phyloP scores from a whole-genome alignment of 2,888 invertebrate genomes.

The Lasioglossum villosulum region DNA sequence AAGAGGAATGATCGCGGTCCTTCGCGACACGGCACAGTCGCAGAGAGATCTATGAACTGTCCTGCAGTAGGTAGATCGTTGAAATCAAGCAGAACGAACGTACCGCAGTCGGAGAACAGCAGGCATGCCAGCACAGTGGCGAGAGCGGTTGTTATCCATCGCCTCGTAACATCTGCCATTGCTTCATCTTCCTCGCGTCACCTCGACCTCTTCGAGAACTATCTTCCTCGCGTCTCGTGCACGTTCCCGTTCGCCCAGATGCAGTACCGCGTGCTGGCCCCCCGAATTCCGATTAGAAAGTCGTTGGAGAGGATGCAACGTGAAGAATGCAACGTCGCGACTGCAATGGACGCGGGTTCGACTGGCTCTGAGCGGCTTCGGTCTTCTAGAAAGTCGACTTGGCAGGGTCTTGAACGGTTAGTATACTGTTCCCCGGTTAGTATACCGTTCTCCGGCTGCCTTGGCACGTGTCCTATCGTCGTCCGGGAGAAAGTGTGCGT shows the following conservation, averaged over 20 bases:
- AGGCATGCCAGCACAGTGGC: conserved; percentile 57
- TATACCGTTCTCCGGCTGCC: conserved; percentile 37
- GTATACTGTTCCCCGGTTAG: conserved; percentile 37
- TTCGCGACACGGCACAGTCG: background rate
- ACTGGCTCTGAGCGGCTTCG: conserved; percentile 32
- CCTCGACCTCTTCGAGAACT: background rate
- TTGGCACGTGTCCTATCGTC: conserved; percentile 50
- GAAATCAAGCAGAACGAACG: conserved; percentile 27
- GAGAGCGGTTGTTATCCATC: conserved; percentile 56
- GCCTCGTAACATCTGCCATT: conserved; percentile 72
- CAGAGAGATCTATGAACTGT: background rate
- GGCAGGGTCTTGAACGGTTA: conserved; percentile 46
- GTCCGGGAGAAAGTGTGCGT: conserved; percentile 62
- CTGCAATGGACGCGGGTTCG: conserved; percentile 48
- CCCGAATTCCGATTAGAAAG: background rate
- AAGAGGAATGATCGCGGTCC: background rate
- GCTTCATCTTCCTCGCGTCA: conserved; percentile 63
- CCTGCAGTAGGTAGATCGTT: background rate
- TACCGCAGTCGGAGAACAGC: conserved; percentile 60
- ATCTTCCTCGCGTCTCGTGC: background rate
- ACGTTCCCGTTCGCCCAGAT: background rate
- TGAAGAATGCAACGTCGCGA: background rate
- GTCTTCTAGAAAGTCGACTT: conserved; percentile 64
- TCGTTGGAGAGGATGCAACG: background rate
- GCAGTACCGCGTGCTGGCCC: background rate